Evolutionary conservation across 1,140 invertebrate species (phyloP), one percentile per base, ranked within the genome.

Genomic region (Varroa destructor): DNA sequence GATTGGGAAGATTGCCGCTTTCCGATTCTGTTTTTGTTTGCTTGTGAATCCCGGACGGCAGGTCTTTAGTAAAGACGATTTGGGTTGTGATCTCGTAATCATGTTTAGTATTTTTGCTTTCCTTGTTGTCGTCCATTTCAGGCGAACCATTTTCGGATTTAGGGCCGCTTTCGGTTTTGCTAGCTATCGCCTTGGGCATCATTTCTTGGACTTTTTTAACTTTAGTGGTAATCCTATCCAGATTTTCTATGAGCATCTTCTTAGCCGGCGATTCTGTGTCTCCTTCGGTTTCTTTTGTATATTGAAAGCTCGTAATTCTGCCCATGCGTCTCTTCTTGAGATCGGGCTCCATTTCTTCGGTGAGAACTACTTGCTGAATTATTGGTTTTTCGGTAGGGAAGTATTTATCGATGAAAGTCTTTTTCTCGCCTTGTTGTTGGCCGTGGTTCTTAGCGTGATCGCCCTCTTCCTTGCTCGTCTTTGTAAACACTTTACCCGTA

Each of bases 311-410:
- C 12, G 61, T 67, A 46, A 67, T 67, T 67, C 46, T 67, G 14
- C 61, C 61, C 61, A 67, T 67, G 3, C 61, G 61, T 14, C 61
- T 12, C 61, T 67, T 67, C 8, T 67, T 67, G 40, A 67, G 37
- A 40, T 67, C 61, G 3, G 61, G 61, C 61, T 67, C 61, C 61
- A 67, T 67, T 67, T 67, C 61, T 67, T 67, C 37, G 10, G 61
- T 67, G 61, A 67, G 61, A 10, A 67, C 61, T 40, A 67, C 40
- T 46, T 67, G 61, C 36, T 67, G 61, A 36, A 67, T 67, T 37
- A 67, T 67, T 40, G 61, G 61, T 40, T 67, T 67, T 37, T 67
- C 61, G 12, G 61, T 3, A 40, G 61, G 61, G 36, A 67, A 67
- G 46, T 67, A 67, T 40, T 67, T 67, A 4, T 67, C 61, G 12